phyloP scores from a whole-genome alignment of 2,888 invertebrate species.

The Limnephilus lunatus region DNA sequence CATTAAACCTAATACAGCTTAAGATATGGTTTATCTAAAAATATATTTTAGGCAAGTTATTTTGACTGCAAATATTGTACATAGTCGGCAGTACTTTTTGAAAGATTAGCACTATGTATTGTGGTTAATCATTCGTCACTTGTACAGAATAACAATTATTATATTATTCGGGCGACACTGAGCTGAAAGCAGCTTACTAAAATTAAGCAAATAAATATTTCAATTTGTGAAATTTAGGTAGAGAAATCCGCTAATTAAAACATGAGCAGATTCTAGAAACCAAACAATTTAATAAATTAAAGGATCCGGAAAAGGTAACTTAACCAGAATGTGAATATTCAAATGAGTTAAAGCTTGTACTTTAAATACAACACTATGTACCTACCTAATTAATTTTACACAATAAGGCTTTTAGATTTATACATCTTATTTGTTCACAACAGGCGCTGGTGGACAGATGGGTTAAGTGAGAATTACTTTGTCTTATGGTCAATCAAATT shows the following conservation, averaged over 20 bases:
- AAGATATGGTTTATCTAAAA: constrained; percentile 2
- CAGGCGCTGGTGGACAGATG: background rate
- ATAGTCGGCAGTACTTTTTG: background rate
- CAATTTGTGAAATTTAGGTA: background rate
- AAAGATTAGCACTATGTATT: background rate
- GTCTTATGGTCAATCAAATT: background rate
- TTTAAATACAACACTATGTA: background rate
- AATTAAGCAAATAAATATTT: constrained; percentile 2
- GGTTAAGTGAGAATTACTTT: background rate
- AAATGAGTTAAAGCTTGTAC: background rate
- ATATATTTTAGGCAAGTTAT: constrained; percentile 2
- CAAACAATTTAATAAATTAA: constrained; percentile 7
- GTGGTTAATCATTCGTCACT: background rate
- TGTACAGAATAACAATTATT: background rate
- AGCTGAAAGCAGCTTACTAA: background rate
- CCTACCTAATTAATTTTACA: background rate
- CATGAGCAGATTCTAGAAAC: constrained; percentile 21
- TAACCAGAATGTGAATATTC: background rate
- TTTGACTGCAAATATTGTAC: constrained; percentile 2
- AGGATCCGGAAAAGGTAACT: background rate
- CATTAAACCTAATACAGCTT: background rate
- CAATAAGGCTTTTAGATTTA: background rate
- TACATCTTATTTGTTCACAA: constrained; percentile 7
- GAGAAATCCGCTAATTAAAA: constrained; percentile 26
- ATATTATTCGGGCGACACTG: background rate